Percentiles rank a stretch among this genome's conserved stretches.
phyloP scores from a whole-genome alignment of 2,797 vertebrate species.

The Sebastes diaconus region DNA sequence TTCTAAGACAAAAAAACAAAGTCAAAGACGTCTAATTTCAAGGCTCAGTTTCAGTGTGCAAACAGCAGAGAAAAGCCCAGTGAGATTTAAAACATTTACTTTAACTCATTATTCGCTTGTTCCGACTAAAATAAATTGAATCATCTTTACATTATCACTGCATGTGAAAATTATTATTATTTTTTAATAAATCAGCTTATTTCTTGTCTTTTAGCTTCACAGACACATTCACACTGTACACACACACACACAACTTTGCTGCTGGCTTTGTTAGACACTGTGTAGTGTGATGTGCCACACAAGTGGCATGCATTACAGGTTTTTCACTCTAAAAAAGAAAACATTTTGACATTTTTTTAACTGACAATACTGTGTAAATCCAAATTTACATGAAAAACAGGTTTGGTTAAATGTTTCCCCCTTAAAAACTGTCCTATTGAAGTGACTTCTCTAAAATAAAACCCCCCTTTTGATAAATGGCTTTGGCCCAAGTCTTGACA shows the following conservation, averaged over 20 bases:
- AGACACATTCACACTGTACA: slow-evolving; percentile 6
- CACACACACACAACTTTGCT: slow-evolving; percentile 27
- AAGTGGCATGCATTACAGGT: background rate
- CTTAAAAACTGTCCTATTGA: background rate
- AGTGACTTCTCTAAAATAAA: slow-evolving; percentile 24
- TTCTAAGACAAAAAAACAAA: background rate
- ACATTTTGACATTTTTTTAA: background rate
- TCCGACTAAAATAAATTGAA: background rate
- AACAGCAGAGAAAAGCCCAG: background rate
- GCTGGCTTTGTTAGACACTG: slow-evolving; percentile 36
- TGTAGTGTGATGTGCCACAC: slow-evolving; percentile 17
- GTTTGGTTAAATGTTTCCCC: background rate
- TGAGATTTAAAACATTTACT: background rate
- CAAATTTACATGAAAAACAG: background rate
- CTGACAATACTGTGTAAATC: background rate
- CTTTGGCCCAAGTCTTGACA: slow-evolving; percentile 45
- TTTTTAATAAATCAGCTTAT: background rate
- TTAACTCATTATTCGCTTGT: slow-evolving; percentile 44
- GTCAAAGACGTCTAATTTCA: background rate
- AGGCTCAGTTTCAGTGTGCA: background rate
- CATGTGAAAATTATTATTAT: background rate
- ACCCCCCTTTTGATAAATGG: slow-evolving; percentile 40
- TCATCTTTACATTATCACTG: background rate
- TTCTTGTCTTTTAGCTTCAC: background rate
- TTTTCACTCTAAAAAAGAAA: background rate